Percentiles rank a stretch among this genome's conserved stretches.
Evolutionary conservation across 53 echinoderm and acorn worm species (phyloP).

Genomic region (Arbacia lixula): DNA sequence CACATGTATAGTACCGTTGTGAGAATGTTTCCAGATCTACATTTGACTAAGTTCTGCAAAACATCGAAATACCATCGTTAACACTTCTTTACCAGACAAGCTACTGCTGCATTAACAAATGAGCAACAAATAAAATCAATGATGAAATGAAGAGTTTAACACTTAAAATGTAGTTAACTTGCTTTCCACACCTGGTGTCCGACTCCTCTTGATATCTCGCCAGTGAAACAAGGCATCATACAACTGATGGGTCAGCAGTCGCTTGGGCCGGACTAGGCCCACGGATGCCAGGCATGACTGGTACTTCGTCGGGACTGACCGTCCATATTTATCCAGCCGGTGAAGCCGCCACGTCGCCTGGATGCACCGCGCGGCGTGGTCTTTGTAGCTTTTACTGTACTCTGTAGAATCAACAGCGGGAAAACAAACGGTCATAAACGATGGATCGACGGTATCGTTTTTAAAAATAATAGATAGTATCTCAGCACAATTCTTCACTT

Average conservation of each 20-base stretch:
- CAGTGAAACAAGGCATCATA: constrained; percentile 57
- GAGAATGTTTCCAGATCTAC: too few species aligned
- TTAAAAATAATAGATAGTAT: too few species aligned
- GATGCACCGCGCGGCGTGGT: constrained; percentile 67
- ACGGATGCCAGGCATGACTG: not conserved
- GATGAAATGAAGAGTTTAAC: too few species aligned
- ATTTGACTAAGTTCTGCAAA: too few species aligned
- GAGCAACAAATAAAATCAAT: too few species aligned
- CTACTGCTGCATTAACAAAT: too few species aligned
- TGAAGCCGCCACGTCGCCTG: constrained; percentile 75
- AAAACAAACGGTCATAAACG: too few species aligned
- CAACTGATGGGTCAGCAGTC: constrained; percentile 22
- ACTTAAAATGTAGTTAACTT: not conserved
- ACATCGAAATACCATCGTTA: too few species aligned
- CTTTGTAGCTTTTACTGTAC: constrained; percentile 32
- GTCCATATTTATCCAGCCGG: not conserved
- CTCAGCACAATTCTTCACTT: too few species aligned
- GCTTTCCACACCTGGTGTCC: constrained; percentile 47
- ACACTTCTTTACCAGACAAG: too few species aligned
- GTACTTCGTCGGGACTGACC: not conserved
- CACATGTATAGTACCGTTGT: too few species aligned
- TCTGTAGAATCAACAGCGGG: constrained; percentile 21
- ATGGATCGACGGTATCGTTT: too few species aligned
- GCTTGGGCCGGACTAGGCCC: constrained; percentile 11
- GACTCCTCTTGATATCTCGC: constrained; percentile 59